Base-by-base conservation (phyloP, 2,797 vertebrate genomes). In the Rachycentron canadum region DNA sequence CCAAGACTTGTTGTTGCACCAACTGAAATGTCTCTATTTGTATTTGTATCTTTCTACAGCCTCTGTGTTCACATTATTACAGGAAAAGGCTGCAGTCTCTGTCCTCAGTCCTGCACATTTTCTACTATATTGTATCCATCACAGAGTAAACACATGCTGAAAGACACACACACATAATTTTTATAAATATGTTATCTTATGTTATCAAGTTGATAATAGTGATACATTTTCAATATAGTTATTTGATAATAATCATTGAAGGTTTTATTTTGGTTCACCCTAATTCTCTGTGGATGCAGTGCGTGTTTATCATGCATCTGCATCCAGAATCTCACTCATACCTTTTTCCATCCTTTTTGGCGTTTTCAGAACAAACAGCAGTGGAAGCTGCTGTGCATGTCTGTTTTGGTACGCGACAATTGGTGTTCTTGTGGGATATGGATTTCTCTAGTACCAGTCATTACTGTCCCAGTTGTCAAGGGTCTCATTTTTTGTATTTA, bases 91-190 rank as follows among this genome's bases (percentile, higher is more conserved):
- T 41, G 12, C 28, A 7, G 17, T 45, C 14, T 16, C 53, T 73
- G 50, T 26, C 28, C 40, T 66, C 36, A 59, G 9, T 61, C 30
- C 32, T 49, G 6, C 21, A 26, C 23, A 61, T 67, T 71, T 38
- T 3, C 17, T 23, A 38, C 9, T 21, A 23, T 11, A 13, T 21
- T 17, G 43, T 45, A 45, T 45, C 17, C 43, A 45, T 45, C 17
- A 21, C 43, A 45, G 17, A 45, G 17, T 45, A 45, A 43, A 19
- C 5, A 40, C 38, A 40, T 32, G 32, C 32, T 32, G 32, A 40
- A 3, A 40, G 38, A 40, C 12, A 40, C 38, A n/a, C n/a, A n/a
- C n/a, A n/a, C n/a, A n/a, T n/a, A n/a, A 49, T 32, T 55, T 55
- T 55, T 55, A 7, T 30, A 8, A 19, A 43, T 14, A 19, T 19